Conservation (phyloP, 2,113 vertebrate species). For the Anhinga rufa region DNA sequence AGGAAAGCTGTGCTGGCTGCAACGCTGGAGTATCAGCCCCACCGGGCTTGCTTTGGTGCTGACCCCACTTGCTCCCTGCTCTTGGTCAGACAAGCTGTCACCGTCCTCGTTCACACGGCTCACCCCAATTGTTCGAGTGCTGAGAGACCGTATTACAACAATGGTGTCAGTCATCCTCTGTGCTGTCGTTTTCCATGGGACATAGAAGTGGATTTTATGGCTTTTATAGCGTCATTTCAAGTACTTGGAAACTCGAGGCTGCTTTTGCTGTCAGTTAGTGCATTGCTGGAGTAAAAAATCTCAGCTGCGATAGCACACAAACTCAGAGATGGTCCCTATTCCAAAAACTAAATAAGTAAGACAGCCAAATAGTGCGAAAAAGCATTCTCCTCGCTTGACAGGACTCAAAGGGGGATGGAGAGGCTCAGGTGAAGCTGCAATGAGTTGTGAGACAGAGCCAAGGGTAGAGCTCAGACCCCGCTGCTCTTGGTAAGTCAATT, state of each 20-base stretch:
- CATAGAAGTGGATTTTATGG: background rate
- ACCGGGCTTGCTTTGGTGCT: background rate
- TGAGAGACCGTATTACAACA: background rate
- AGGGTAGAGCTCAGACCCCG: background rate
- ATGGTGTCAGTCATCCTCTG: background rate
- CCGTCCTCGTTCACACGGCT: accelerated
- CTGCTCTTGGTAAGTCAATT: accelerated
- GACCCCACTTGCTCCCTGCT: background rate
- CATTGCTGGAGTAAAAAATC: background rate
- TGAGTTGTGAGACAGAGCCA: accelerated
- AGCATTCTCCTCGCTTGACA: background rate
- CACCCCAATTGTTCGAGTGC: background rate
- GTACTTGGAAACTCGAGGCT: background rate
- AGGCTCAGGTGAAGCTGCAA: background rate
- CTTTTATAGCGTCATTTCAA: background rate
- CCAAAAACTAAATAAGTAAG: background rate
- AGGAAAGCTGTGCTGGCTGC: background rate
- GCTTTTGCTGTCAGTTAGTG: background rate
- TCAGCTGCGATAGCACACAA: background rate
- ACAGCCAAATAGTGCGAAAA: background rate
- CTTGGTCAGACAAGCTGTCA: background rate
- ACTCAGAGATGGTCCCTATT: background rate
- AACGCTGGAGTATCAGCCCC: background rate
- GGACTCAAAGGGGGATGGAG: background rate
- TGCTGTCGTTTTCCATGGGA: background rate